Conservation (phyloP, 1,140 invertebrate genomes). For the Drosophila bifasciata region DNA sequence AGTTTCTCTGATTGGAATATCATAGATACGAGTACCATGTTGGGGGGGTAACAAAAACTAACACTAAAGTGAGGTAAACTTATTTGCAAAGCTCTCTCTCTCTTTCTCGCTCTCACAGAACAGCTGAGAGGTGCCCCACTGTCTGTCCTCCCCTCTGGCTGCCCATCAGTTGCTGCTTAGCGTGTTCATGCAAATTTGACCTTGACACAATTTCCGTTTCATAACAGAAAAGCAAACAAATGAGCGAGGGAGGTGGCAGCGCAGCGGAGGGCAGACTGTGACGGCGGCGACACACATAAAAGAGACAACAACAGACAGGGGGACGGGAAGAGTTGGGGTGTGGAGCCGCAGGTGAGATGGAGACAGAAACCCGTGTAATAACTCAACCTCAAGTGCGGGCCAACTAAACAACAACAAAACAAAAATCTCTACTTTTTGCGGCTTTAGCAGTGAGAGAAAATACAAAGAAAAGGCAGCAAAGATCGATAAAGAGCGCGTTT, state of each 20-base stretch:
- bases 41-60: conserved; percentile 1
- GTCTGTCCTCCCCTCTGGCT: neutral
- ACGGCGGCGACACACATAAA: conserved; percentile 52
- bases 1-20: conserved; percentile 31
- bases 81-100: conserved; percentile 56
- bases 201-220: conserved; percentile 79
- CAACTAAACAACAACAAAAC: conserved; percentile 47
- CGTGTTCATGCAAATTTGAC: conserved; percentile 81
- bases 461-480: too few species aligned
- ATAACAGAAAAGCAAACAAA: conserved; percentile 79
- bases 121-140: conserved; percentile 33
- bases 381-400: conserved; percentile 72
- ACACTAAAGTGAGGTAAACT: conserved; percentile 28
- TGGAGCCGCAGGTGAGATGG: conserved; percentile 36
- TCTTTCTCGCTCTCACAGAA: conserved; percentile 30
- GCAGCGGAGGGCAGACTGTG: conserved; percentile 32
- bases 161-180: conserved; percentile 53
- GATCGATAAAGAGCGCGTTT: neutral
- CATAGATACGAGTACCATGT: neutral
- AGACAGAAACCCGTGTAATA: conserved; percentile 69
- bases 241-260: conserved; percentile 60
- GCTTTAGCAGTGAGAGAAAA: conserved; percentile 38
- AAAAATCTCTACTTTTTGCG: conserved; percentile 34
- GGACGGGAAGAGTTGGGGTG: conserved; percentile 11
- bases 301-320: conserved; percentile 7